These are phyloP conservation scores for Notechis scutatus DNA, from an alignment of 2,113 vertebrate genomes.

Conservation along the genomic window DNA sequence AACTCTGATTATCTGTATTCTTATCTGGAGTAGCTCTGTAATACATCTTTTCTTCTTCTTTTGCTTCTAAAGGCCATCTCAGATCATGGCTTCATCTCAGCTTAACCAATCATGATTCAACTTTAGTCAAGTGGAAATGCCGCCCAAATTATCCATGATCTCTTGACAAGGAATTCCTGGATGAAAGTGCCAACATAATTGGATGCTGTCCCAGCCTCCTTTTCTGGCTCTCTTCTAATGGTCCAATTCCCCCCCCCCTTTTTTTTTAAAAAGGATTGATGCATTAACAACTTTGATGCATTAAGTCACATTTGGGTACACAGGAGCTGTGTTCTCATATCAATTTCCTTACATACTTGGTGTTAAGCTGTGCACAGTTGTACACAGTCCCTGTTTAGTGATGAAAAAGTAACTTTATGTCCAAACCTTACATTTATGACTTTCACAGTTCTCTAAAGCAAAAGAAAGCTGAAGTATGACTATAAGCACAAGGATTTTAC, in stretches of 20 bases:
- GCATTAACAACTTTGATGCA: not conserved
- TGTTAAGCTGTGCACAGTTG: not conserved
- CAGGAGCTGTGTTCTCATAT: not conserved
- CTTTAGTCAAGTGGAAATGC: not conserved
- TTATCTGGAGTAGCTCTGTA: not conserved
- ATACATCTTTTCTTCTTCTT: not conserved
- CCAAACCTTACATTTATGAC: not conserved
- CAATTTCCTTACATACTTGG: not conserved
- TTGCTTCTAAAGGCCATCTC: not conserved
- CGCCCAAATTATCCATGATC: not conserved
- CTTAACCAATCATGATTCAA: not conserved
- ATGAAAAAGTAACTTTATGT: not conserved
- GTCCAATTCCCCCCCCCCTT: rapidly evolving
- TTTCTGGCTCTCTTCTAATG: not conserved
- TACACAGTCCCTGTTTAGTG: not conserved
- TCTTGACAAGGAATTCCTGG: not conserved
- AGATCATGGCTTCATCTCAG: not conserved
- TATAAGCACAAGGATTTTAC: not conserved
- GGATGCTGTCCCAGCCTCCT: not conserved
- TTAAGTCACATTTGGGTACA: not conserved
- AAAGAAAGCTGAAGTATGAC: not conserved
- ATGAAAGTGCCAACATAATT: not conserved
- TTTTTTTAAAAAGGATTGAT: too few species aligned
- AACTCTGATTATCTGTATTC: too few species aligned
- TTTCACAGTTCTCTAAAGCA: not conserved